phyloP scores from a whole-genome alignment of 1,140 invertebrate species.

The Schlechtendalia chinensis region DNA sequence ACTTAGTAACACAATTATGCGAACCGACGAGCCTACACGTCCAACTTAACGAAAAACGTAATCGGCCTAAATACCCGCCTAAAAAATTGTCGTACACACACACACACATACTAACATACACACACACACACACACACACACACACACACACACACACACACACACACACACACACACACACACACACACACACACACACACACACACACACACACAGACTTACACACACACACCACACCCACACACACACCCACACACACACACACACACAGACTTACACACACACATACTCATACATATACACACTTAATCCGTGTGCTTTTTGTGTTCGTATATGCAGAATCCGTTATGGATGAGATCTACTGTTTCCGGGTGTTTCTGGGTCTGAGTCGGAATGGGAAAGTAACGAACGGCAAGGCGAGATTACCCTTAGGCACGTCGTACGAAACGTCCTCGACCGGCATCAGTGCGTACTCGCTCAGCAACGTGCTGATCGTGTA shows the following conservation, averaged over 20 bases:
- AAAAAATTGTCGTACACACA: conserved; percentile 7
- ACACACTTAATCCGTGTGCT: not conserved
- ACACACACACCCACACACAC: conserved; percentile 3
- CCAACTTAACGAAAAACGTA: not conserved
- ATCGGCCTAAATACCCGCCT: not conserved
- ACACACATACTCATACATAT: not conserved
- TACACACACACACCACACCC: not conserved
- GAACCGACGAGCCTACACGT: not conserved
- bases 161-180: not conserved
- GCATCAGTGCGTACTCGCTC: conserved; percentile 52
- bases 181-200: not conserved
- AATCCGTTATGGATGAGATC: not conserved
- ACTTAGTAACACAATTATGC: not conserved
- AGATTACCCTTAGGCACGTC: conserved; percentile 54
- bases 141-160: not conserved
- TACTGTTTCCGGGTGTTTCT: conserved; percentile 21
- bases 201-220: not conserved
- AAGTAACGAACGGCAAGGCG: conserved; percentile 54
- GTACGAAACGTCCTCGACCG: conserved; percentile 50
- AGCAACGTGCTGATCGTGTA: conserved; percentile 71
- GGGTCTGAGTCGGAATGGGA: conserved; percentile 52
- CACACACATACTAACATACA: too few relatives aligned
- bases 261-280: not conserved
- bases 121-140: not conserved
- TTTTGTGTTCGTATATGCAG: not conserved